Evolutionary conservation across 2,113 vertebrate species (phyloP).

Genomic region (Ameiurus melas): DNA sequence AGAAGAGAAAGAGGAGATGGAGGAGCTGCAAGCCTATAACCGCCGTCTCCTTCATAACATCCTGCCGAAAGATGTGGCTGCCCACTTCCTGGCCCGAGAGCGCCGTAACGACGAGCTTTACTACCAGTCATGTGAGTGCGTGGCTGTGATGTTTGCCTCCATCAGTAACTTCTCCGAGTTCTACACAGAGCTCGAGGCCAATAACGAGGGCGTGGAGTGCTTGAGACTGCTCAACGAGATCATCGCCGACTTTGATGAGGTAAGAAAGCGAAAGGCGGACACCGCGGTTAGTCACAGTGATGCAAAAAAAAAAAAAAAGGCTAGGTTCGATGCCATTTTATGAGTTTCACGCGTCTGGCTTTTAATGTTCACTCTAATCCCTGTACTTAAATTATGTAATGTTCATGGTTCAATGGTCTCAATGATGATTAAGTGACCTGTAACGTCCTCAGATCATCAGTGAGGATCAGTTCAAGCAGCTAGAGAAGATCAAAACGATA

Average conservation of each 20-base stretch:
- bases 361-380: neutral
- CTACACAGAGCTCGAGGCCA: constrained; percentile 96
- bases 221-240: constrained; percentile 96
- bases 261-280: constrained; percentile 55
- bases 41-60: constrained; percentile 95
- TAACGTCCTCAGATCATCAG: constrained; percentile 81
- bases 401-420: neutral
- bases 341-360: neutral
- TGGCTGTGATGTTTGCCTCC: constrained; percentile 97
- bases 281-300: neutral
- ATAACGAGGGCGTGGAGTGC: constrained; percentile 97
- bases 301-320: neutral
- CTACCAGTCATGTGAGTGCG: constrained; percentile 96
- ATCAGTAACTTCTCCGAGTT: constrained; percentile 99
- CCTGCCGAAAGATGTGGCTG: constrained; percentile 94
- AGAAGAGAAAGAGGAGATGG: constrained; percentile 98
- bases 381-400: neutral
- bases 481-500: constrained; percentile 98
- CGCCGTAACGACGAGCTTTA: constrained; percentile 94
- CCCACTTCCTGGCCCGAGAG: constrained; percentile 89
- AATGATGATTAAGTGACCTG: neutral
- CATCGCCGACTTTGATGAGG: constrained; percentile 97
- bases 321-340: neutral
- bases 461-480: constrained; percentile 85
- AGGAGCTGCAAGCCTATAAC: constrained; percentile 96